These are phyloP conservation scores for Cheilosia soror DNA, from an alignment of 2,888 invertebrate species.

Conservation along the genomic window DNA sequence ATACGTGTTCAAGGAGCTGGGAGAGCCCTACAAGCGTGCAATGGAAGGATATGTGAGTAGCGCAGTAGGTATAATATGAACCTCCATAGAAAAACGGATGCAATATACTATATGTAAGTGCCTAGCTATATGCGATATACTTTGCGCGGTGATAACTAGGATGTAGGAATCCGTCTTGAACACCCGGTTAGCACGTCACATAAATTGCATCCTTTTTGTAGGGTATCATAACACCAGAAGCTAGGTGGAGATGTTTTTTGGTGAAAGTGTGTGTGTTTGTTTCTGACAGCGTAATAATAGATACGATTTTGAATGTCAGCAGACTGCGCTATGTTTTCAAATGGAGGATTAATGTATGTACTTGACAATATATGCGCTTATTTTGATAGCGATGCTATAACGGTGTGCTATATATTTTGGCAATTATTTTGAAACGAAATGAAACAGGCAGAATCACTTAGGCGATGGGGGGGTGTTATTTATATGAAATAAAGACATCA, in stretches of 20 bases:
- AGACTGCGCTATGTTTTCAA: not conserved
- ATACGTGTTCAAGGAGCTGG: conserved; percentile 1
- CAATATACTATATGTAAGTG: conserved; percentile 39
- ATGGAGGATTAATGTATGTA: conserved; percentile 33
- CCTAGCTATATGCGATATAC: conserved; percentile 30
- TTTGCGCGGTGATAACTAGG: conserved; percentile 31
- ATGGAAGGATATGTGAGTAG: not conserved
- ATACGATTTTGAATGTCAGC: conserved; percentile 34
- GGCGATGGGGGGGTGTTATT: no score
- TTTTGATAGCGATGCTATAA: conserved; percentile 14
- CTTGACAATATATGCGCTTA: conserved; percentile 39
- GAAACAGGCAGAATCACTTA: no score
- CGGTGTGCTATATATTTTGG: not conserved
- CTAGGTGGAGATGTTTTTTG: conserved; percentile 7
- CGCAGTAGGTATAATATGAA: not conserved
- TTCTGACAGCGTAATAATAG: conserved; percentile 48
- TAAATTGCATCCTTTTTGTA: conserved; percentile 43
- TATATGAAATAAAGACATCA: no score
- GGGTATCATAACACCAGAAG: conserved; percentile 16
- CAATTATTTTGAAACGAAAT: not conserved
- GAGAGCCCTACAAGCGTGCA: not conserved
- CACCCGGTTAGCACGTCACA: conserved; percentile 11
- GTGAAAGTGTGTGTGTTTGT: conserved; percentile 15
- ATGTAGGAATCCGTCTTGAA: conserved; percentile 25
- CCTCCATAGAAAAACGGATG: conserved; percentile 29